Conservation (phyloP, 2,113 vertebrate genomes). For the Anser brachyrhynchus region DNA sequence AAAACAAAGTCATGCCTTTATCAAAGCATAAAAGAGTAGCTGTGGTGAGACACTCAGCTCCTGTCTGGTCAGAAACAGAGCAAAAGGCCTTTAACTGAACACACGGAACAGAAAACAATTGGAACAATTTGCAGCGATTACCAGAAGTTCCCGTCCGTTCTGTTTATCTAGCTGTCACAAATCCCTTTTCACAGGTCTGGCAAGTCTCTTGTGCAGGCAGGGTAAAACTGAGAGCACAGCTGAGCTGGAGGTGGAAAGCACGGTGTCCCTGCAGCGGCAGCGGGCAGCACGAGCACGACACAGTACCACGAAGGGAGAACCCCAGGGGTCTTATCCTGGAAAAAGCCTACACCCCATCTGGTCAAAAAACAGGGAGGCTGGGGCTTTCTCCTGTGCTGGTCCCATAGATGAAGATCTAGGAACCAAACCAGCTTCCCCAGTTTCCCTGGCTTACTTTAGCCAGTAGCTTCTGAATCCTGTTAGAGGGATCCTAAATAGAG, state of each 20-base stretch:
- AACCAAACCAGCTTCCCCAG: neutral
- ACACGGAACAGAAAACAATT: conserved; percentile 26
- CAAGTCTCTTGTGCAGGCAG: neutral
- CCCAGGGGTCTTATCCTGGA: neutral
- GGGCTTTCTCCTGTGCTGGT: neutral
- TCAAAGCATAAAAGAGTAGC: neutral
- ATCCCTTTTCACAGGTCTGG: neutral
- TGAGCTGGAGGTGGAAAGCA: neutral
- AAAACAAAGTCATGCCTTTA: neutral
- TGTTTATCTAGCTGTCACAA: conserved; percentile 31
- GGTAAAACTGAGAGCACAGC: neutral
- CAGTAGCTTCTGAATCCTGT: neutral
- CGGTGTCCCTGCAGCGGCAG: neutral
- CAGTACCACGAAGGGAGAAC: accelerated
- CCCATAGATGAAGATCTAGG: neutral
- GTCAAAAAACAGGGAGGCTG: neutral
- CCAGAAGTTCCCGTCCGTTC: conserved; percentile 34
- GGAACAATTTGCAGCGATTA: conserved; percentile 31
- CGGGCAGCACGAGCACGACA: neutral
- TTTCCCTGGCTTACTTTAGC: neutral
- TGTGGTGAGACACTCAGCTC: neutral
- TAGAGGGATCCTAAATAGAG: neutral
- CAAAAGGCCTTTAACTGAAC: conserved; percentile 46
- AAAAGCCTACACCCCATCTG: neutral
- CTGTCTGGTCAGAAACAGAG: neutral